Percentiles rank a stretch among this genome's conserved stretches.
These are phyloP conservation scores for Melopsittacus undulatus DNA, from an alignment of 2,797 vertebrate genomes.

Conservation along the genomic window DNA sequence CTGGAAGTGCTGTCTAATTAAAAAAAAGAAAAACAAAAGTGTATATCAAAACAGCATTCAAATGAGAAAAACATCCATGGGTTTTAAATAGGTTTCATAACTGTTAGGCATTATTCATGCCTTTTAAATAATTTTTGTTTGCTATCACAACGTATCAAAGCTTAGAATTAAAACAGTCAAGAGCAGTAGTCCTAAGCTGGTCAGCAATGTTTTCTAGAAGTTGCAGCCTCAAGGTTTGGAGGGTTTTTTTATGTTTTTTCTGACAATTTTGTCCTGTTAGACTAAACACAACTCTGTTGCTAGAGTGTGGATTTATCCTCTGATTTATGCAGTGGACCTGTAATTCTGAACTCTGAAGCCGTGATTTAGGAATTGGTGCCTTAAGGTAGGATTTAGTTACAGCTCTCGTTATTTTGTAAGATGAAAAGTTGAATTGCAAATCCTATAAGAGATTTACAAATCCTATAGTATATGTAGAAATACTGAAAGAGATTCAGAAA, in stretches of 20 bases:
- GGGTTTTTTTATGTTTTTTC: background rate
- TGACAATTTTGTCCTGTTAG: background rate
- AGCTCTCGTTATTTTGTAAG: background rate
- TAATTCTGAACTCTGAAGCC: background rate
- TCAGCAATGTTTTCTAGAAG: background rate
- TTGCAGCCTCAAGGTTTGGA: background rate
- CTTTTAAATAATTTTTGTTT: background rate
- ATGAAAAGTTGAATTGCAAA: conserved; percentile 4
- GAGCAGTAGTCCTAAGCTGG: background rate
- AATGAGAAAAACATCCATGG: background rate
- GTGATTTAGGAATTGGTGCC: background rate
- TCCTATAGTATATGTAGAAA: background rate
- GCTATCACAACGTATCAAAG: background rate
- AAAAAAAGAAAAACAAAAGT: too few relatives aligned
- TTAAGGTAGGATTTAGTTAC: background rate
- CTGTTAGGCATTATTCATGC: background rate
- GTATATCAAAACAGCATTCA: background rate
- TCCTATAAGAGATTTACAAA: conserved; percentile 32
- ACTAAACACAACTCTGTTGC: background rate
- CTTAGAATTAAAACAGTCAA: background rate
- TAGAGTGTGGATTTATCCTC: background rate
- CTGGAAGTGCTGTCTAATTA: background rate
- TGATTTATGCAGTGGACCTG: background rate
- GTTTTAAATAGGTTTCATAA: background rate
- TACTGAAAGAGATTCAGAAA: conserved; percentile 14